Evolutionary conservation across 1,140 invertebrate genomes (phyloP), one percentile per base, ranked within the genome.

Genomic region (Antheraea pernyi): DNA sequence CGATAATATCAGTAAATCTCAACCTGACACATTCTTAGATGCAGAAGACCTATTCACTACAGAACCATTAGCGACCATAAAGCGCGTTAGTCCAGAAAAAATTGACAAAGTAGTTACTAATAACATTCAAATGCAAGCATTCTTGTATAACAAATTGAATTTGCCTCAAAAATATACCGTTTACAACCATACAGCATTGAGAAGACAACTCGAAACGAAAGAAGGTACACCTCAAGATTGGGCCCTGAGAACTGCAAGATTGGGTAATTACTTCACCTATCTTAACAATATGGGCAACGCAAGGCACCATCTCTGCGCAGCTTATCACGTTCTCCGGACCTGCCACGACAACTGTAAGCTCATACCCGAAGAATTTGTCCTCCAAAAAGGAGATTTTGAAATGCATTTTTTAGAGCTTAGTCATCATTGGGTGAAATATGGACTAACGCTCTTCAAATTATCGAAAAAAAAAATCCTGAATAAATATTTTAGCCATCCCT

Each of bases 351-450:
- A 89, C 64, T 87, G 89, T 64, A 93, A 92, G 70, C 75, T 89
- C 4, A 82, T 88, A 60, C 86, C 88, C 3, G 83, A 84, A 74
- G 86, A 90, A 68, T 88, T 91, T 69, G 78, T 85, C 37, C 66
- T 81, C 13, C 79, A 93, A 81, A 92, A 91, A 77, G 83, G 94
- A 65, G 92, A 93, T 59, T 86, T 94, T 19, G 85, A 92, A 63
- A 91, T 93, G 73, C 89, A 92, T 68, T 94, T 93, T 74, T 93
- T 95, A 19, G 95, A 95, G 81, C 82, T 96, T 11, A 93, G 93
- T 19, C 92, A 94, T 67, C 94, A 94, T 76, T 95, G 95, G 94
- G 93, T 94, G 1, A 95, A 95, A 80, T 96, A 95, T 83, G 93
- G 94, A 11, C 79, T 95, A 11, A 89, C 91, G 18, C 77, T 95